Base-by-base conservation (phyloP, 2,797 vertebrate species). In the Potorous gilbertii region DNA sequence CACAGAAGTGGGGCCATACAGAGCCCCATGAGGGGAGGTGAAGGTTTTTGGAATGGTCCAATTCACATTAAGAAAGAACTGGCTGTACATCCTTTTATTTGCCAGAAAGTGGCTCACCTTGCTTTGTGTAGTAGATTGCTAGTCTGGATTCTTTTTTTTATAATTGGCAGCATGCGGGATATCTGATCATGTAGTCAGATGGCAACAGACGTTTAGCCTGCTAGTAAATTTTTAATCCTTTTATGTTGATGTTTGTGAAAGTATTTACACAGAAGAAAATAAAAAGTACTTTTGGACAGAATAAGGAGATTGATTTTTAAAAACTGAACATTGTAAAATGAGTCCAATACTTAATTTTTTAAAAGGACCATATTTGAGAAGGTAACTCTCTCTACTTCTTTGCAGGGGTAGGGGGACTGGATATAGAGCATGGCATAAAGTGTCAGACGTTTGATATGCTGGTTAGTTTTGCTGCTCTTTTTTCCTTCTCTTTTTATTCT, bases 121-220 rank as follows among this genome's bases (percentile, higher is more conserved):
- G 55, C 94, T 96, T 56, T 93, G 40, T 95, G 95, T 95, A 92
- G 91, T 91, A 59, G 57, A 21, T 96, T 93, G 95, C 93, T 55
- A 21, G 9, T 55, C 96, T 92, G 94, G 93, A 74, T 97, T 96
- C 97, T 94, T 97, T 96, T 96, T 98, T 96, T 96, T 94, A 50
- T 94, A 95, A 97, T 92, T 97, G 95, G 95, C 96, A 96, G 90
- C 62, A 5, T 91, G 91, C 90, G 62, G 0, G 2, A 92, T 93
- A 12, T 93, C 62, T 89, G 92, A 91, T 97, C 91, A 92, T 96
- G 55, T 89, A 96, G 96, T 93, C 95, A 95, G 93, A 56, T 57
- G 94, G 96, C 95, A 95, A 95, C 91, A 97, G 97, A 95, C 93
- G 90, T 97, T 97, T 97, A 96, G 91, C 90, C 94, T 94, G 89